Evolutionary conservation across 2,113 vertebrate species (phyloP), one percentile per base, ranked within the genome.

Genomic region (Neogale vison): DNA sequence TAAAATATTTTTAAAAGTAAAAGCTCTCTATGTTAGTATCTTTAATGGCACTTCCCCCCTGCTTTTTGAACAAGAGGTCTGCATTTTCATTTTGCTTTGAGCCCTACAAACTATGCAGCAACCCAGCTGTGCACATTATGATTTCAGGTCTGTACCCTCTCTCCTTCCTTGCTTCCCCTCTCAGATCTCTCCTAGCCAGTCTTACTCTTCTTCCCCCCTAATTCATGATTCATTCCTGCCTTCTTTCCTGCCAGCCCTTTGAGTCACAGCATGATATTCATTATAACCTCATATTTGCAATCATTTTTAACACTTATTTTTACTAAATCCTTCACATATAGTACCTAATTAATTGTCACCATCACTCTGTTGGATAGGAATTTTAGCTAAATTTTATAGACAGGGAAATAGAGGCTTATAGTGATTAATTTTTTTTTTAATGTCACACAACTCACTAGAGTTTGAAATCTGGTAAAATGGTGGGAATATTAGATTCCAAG

Each of bases 361-460:
- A 50, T 97, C 45, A 42, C 65, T 84, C 36, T 42, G 13, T 83
- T 24, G 29, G 42, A 36, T 65, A 77, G 36, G n/a, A 67, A 72
- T 95, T 87, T 97, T 65, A 84, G 57, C 34, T 97, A 83, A 90
- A 65, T 93, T 88, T 88, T 85, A 74, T 94, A 67, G 74, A 74
- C 29, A 90, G 61, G 17, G 24, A 92, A 52, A 20, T 47, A 96
- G 88, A 88, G 63, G 63, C 47, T 96, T 81, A 76, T 1, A 81
- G 52, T n/a, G 72, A 97, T 89, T 47, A 77, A 86, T 92, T 52
- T 6, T 84, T 87, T 95, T 74, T 74, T 65, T 84, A 59, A 87
- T 59, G 42, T 95, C 88, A 93, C 57, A 63, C 24, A 77, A 57
- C 36, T 95, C 69, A 94, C 5, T 92, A 23, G 84, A 84, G 20